Conservation (phyloP, 2,113 vertebrate genomes). For the Alligator mississippiensis region DNA sequence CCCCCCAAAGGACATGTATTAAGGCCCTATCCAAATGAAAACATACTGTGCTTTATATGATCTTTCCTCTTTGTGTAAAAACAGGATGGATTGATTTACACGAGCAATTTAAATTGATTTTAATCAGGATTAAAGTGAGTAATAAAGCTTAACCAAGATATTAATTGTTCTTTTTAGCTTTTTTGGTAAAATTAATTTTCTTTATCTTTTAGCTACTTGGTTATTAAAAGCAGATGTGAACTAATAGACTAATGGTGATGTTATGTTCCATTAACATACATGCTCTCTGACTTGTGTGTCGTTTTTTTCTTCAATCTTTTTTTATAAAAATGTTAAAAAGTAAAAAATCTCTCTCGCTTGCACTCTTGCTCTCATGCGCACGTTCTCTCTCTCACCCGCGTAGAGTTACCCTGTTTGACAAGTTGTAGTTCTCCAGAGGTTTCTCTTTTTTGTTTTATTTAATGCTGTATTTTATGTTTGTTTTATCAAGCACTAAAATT, state of each 20-base stretch:
- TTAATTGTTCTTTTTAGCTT: not conserved
- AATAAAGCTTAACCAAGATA: not conserved
- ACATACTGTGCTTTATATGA: slow-evolving; percentile 24
- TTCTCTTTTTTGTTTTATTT: rapidly evolving
- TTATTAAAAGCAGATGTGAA: no score
- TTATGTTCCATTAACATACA: no score
- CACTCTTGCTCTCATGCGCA: no score
- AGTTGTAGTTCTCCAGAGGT: not conserved
- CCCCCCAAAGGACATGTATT: not conserved
- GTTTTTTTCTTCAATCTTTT: no score
- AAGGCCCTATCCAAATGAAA: not conserved
- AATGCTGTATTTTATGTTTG: not conserved
- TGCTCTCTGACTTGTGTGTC: no score
- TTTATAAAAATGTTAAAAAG: no score
- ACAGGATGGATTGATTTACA: not conserved
- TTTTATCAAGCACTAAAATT: not conserved
- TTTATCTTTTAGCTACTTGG: no score
- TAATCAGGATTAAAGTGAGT: not conserved
- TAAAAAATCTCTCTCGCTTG: no score
- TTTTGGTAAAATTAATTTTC: not conserved
- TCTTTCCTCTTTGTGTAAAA: slow-evolving; percentile 17
- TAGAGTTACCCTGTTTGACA: not conserved
- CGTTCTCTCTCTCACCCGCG: no score
- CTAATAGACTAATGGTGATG: no score
- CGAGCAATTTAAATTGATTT: not conserved